Conservation (phyloP, 2,113 vertebrate genomes). For the Hydrochoerus hydrochaeris region DNA sequence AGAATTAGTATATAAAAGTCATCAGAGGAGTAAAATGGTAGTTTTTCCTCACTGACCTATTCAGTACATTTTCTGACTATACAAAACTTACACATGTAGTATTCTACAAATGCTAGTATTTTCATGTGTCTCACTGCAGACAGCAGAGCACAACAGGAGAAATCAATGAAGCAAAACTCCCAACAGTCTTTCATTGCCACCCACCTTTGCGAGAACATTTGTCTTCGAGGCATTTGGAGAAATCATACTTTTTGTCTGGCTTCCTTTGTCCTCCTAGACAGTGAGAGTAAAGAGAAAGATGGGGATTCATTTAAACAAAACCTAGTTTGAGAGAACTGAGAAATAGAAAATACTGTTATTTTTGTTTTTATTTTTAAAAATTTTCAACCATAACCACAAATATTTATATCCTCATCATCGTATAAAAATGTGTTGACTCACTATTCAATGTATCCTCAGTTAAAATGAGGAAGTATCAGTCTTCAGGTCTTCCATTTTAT, state of each 20-base stretch:
- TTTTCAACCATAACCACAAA: not conserved
- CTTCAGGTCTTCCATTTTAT: not conserved
- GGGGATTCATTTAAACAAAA: constrained; percentile 39
- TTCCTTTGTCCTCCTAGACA: constrained; percentile 50
- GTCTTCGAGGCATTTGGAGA: constrained; percentile 52
- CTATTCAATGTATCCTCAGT: not conserved
- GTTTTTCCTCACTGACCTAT: not conserved
- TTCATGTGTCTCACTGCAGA: not conserved
- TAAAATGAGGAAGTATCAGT: not conserved
- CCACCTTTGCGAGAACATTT: constrained; percentile 46
- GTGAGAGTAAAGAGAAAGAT: constrained; percentile 25
- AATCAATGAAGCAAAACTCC: constrained; percentile 55
- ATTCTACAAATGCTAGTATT: constrained; percentile 43
- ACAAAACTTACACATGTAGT: not conserved
- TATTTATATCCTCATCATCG: not conserved
- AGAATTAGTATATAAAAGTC: not conserved
- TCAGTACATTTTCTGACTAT: constrained; percentile 40
- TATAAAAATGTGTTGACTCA: not conserved
- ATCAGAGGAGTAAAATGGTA: constrained; percentile 38
- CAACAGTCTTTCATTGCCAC: not conserved
- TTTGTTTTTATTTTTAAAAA: not conserved
- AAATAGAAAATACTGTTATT: constrained; percentile 20
- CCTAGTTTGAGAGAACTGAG: not conserved
- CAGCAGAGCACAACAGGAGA: not conserved
- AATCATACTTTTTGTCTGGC: constrained; percentile 41